A percentile compares a stretch with the other conserved stretches of the same genome.
These are phyloP conservation scores for Ondatra zibethicus DNA, from an alignment of 2,113 vertebrate species.

Conservation along the genomic window DNA sequence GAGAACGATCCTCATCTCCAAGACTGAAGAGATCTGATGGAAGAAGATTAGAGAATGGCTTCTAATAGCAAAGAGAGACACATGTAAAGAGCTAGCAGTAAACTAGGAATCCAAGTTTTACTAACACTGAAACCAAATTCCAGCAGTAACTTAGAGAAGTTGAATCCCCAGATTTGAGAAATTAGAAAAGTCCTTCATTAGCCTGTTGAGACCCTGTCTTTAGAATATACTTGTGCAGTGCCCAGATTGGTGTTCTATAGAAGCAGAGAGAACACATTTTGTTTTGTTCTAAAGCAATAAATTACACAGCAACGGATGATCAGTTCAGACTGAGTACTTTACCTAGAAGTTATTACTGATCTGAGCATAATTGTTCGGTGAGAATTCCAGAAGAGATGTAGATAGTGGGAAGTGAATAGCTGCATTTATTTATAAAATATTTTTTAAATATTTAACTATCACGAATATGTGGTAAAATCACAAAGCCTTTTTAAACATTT, in stretches of 20 bases:
- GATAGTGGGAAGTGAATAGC: neutral
- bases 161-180: neutral
- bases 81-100: neutral
- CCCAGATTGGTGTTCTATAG: neutral
- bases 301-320: neutral
- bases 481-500: neutral
- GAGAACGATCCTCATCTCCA: neutral
- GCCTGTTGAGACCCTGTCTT: neutral
- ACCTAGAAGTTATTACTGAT: neutral
- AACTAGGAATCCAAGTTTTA: neutral
- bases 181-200: neutral
- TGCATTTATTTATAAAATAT: neutral
- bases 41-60: neutral
- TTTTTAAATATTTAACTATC: neutral
- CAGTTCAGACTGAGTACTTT: neutral
- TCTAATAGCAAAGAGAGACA: neutral
- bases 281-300: neutral
- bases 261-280: neutral
- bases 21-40: neutral
- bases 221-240: neutral
- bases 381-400: neutral
- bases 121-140: neutral
- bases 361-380: neutral
- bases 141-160: neutral
- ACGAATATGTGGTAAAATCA: neutral